phyloP scores from a whole-genome alignment of 2,113 vertebrate species.

The Aegithalos caudatus region DNA sequence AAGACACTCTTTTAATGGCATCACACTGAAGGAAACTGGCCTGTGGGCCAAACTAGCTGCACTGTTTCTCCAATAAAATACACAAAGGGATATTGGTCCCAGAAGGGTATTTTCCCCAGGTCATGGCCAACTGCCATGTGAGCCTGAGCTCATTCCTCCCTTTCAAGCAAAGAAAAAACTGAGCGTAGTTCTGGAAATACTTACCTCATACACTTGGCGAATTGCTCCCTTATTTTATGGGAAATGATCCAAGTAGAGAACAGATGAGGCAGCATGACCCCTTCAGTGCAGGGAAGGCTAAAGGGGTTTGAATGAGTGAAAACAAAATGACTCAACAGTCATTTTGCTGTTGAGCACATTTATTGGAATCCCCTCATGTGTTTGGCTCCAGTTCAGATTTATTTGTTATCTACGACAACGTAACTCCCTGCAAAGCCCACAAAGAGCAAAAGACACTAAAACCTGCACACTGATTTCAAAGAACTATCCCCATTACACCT shows the following conservation, averaged over 20 bases:
- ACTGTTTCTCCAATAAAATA: constrained; percentile 12
- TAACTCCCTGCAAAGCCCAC: constrained; percentile 31
- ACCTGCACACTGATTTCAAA: background rate
- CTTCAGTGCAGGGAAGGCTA: constrained; percentile 42
- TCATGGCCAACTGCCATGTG: constrained; percentile 13
- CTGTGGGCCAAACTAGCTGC: background rate
- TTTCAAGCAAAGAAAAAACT: constrained; percentile 57
- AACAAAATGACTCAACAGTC: constrained; percentile 63
- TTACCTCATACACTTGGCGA: constrained; percentile 74
- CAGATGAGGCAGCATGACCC: constrained; percentile 55
- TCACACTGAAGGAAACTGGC: background rate
- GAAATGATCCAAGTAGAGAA: constrained; percentile 82
- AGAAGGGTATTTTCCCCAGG: constrained; percentile 38
- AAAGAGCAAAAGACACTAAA: background rate
- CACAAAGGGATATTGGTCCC: background rate
- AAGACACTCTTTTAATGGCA: background rate
- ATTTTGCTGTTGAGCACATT: constrained; percentile 35
- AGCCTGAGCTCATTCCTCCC: background rate
- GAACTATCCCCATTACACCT: background rate
- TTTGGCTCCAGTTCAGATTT: constrained; percentile 54
- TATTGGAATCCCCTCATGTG: background rate
- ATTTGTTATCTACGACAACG: constrained; percentile 60
- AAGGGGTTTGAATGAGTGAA: constrained; percentile 33
- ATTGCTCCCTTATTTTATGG: constrained; percentile 78
- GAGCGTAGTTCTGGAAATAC: constrained; percentile 71